phyloP scores from a whole-genome alignment of 2,113 vertebrate species.

The Oreochromis aureus region DNA sequence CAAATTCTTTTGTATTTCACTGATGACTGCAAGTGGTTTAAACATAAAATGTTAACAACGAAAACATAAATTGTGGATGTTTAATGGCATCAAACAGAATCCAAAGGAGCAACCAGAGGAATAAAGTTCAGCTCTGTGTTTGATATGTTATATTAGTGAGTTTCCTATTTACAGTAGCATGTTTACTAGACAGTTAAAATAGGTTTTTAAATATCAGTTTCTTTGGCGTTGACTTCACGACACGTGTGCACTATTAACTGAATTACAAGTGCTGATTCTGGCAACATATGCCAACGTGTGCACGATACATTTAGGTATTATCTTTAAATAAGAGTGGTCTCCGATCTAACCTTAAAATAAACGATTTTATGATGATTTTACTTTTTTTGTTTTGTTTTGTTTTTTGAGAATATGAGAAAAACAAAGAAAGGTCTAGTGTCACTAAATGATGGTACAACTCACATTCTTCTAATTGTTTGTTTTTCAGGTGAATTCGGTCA shows the following conservation, averaged over 20 bases:
- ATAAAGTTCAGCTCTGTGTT: background rate
- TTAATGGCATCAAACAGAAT: background rate
- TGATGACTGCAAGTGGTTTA: background rate
- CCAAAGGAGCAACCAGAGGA: background rate
- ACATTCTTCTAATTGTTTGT: background rate
- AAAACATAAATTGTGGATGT: background rate
- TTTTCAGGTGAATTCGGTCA: slow-evolving; percentile 93
- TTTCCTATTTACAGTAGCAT: background rate
- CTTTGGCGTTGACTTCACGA: background rate
- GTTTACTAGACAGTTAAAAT: background rate
- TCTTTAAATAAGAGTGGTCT: background rate
- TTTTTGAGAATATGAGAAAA: background rate
- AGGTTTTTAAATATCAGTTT: background rate
- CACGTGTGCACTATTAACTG: background rate
- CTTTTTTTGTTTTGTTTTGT: background rate
- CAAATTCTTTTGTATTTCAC: background rate
- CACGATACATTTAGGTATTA: background rate
- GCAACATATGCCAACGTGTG: background rate
- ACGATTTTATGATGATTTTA: background rate
- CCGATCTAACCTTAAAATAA: background rate
- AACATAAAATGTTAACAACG: background rate
- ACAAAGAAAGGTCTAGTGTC: background rate
- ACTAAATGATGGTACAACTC: background rate
- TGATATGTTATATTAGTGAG: background rate
- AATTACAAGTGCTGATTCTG: background rate